Evolutionary conservation across 2,113 vertebrate species (phyloP).

Genomic region (Brachyhypopomus gauderio): DNA sequence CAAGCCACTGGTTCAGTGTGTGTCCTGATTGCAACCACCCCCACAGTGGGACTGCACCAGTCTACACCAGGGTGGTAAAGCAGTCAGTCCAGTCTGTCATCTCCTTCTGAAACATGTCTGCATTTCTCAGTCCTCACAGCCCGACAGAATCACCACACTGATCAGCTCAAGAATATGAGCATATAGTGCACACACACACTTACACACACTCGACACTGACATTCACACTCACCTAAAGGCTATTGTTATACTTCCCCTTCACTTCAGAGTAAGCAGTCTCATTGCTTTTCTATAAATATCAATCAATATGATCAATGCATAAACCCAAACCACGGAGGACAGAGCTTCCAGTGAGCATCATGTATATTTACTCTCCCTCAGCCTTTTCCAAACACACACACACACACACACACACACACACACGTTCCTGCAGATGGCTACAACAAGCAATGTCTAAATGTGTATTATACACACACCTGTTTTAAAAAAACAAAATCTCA

Average conservation of each 20-base stretch:
- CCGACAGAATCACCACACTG: background rate
- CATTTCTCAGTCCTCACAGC: no score
- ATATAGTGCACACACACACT: background rate
- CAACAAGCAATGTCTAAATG: background rate
- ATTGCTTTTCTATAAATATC: background rate
- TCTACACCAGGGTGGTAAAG: no score
- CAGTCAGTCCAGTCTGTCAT: background rate
- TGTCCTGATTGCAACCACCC: background rate
- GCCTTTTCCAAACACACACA: background rate
- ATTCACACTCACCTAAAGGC: background rate
- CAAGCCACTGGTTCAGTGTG: no score
- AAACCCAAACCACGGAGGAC: background rate
- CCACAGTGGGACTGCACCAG: no score
- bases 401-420: background rate
- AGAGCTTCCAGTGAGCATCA: background rate
- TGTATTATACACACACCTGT: slow-evolving; percentile 12
- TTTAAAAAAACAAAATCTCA: background rate
- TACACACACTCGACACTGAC: no score
- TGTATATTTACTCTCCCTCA: background rate
- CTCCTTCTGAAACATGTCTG: background rate
- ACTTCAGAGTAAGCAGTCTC: background rate
- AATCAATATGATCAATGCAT: slow-evolving; percentile 9
- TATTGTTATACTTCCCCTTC: background rate
- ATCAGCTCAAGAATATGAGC: background rate
- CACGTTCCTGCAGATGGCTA: background rate